A percentile compares a stretch with the other conserved stretches of the same genome.
Conservation (phyloP, 2,113 vertebrate species). For the Rhea americana region DNA sequence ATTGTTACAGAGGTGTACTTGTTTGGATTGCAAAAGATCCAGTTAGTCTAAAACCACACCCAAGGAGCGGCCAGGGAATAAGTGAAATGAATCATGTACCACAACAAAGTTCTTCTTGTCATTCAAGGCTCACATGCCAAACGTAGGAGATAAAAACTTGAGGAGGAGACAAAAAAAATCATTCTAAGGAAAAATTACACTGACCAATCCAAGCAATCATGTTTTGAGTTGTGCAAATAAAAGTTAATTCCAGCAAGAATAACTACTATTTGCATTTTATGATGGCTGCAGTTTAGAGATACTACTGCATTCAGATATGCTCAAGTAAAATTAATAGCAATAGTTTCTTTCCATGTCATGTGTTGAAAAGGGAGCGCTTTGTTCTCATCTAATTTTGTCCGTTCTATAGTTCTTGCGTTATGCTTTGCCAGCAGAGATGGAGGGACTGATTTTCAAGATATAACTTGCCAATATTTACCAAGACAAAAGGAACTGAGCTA, state of each 20-base stretch:
- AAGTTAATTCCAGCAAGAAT: not conserved
- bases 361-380: slow-evolving; percentile 14
- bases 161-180: slow-evolving; percentile 46
- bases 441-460: slow-evolving; percentile 4
- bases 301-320: not conserved
- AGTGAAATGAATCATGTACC: slow-evolving; percentile 70
- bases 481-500: slow-evolving; percentile 22
- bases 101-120: slow-evolving; percentile 71
- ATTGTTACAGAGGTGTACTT: slow-evolving; percentile 23
- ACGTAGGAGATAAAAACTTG: slow-evolving; percentile 55
- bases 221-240: not conserved
- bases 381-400: not conserved
- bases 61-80: slow-evolving; percentile 65
- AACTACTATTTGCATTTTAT: not conserved
- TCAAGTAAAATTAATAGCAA: not conserved
- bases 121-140: slow-evolving; percentile 49
- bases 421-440: not conserved
- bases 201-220: not conserved
- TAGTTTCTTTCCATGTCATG: not conserved
- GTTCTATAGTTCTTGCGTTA: not conserved
- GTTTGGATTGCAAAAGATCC: slow-evolving; percentile 62
- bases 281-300: not conserved
- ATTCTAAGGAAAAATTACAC: slow-evolving; percentile 42
- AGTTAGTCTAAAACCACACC: slow-evolving; percentile 43
- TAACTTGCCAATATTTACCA: slow-evolving; percentile 1